A percentile compares a stretch with the other conserved stretches of the same genome.
Evolutionary conservation across 2,797 vertebrate genomes (phyloP).

Genomic region (Taenioides sp.): DNA sequence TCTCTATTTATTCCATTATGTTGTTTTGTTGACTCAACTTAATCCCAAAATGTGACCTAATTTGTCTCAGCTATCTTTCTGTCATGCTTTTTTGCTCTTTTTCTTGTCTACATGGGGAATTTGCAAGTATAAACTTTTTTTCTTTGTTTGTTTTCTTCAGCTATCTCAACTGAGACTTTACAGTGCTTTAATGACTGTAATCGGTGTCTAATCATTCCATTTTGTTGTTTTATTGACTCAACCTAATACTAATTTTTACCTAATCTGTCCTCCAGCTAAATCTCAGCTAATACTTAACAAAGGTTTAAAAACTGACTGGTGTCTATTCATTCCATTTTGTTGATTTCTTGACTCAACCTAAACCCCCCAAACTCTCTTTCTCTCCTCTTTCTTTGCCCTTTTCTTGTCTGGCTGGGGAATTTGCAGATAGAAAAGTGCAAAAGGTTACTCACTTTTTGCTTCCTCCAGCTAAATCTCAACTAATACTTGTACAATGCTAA

Average conservation of each 20-base stretch:
- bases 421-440: conserved; percentile 24
- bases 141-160: too few species aligned
- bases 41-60: neutral
- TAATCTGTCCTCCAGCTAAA: neutral
- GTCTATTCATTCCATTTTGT: conserved; percentile 6
- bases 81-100: conserved; percentile 15
- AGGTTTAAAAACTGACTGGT: neutral
- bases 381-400: conserved; percentile 17
- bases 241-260: too few species aligned
- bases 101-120: neutral
- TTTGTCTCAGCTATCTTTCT: conserved; percentile 13
- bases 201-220: too few species aligned
- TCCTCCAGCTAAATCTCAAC: too few species aligned
- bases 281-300: neutral
- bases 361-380: neutral
- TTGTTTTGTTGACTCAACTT: conserved; percentile 7
- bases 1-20: conserved; percentile 4
- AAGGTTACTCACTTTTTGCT: conserved; percentile 3
- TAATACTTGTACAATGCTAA: too few species aligned
- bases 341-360: conserved; percentile 9
- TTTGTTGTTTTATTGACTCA: too few species aligned
- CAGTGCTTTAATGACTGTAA: too few species aligned
- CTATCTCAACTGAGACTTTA: too few species aligned
- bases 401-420: neutral
- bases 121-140: too few species aligned